Conservation (phyloP, 1,140 invertebrate genomes). For the Lordiphosa stackelbergi region DNA sequence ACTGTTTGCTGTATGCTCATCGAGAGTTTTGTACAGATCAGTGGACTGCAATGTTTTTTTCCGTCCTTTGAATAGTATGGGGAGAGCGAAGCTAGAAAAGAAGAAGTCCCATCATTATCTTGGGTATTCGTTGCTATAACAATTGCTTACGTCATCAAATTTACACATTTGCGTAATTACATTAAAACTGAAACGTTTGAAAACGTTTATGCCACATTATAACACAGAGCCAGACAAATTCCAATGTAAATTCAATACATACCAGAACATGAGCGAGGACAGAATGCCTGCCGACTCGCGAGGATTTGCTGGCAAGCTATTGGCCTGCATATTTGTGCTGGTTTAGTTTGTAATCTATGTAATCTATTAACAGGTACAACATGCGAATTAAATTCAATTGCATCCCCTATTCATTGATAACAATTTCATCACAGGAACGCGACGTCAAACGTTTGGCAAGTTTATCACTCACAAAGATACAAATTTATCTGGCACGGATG, state of each 20-base stretch:
- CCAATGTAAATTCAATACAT: constrained; percentile 17
- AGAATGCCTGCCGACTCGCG: constrained; percentile 52
- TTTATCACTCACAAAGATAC: neutral
- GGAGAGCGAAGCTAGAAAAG: constrained; percentile 77
- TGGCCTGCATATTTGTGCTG: constrained; percentile 32
- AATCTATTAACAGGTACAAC: constrained; percentile 1
- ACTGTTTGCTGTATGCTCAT: constrained; percentile 78
- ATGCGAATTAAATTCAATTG: constrained; percentile 1
- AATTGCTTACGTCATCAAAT: constrained; percentile 11
- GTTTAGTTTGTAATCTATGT: constrained; percentile 3
- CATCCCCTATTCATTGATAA: neutral
- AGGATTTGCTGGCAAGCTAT: constrained; percentile 54
- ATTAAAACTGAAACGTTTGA: constrained; percentile 1
- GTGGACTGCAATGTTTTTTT: constrained; percentile 78
- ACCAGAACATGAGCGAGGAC: constrained; percentile 64
- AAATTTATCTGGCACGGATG: neutral
- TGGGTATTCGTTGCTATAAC: neutral
- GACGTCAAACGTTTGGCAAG: neutral
- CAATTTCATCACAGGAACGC: neutral
- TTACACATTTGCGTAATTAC: neutral
- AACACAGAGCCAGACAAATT: constrained; percentile 1
- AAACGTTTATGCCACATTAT: constrained; percentile 3
- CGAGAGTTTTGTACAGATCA: constrained; percentile 79
- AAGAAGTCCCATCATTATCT: neutral
- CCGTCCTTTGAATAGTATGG: constrained; percentile 78